These are phyloP conservation scores for Urocitellus parryii DNA, from an alignment of 2,113 vertebrate genomes.

Conservation along the genomic window DNA sequence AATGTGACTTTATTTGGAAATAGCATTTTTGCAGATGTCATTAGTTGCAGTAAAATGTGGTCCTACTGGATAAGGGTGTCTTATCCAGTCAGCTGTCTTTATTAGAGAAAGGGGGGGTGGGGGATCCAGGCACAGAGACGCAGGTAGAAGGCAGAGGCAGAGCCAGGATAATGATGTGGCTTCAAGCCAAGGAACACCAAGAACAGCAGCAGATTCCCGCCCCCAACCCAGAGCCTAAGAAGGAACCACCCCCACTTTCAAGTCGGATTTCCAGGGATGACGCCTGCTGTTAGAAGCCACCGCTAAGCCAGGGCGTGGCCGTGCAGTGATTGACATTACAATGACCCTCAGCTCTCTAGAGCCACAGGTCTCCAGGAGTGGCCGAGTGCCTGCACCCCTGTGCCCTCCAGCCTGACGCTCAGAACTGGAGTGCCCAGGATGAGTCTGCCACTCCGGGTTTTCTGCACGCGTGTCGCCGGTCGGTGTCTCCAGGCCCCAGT, in stretches of 20 bases:
- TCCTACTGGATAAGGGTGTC: background rate
- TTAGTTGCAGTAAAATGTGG: background rate
- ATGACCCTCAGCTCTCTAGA: background rate
- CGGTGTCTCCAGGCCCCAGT: background rate
- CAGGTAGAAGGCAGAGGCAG: background rate
- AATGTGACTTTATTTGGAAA: background rate
- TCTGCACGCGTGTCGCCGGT: rapidly evolving
- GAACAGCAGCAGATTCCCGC: rapidly evolving
- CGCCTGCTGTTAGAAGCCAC: background rate
- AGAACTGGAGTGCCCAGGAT: background rate
- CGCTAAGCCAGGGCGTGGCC: no score
- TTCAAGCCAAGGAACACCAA: background rate
- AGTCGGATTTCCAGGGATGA: background rate
- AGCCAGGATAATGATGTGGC: rapidly evolving
- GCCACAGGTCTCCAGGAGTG: background rate
- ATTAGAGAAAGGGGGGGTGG: background rate
- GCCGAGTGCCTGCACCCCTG: rapidly evolving
- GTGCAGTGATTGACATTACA: rapidly evolving
- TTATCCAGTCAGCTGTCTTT: background rate
- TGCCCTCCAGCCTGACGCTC: rapidly evolving
- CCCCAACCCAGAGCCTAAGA: background rate
- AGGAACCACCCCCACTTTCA: background rate
- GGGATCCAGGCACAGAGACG: background rate
- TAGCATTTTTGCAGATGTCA: background rate
- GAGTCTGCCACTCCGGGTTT: background rate